Evolutionary conservation across 2,888 invertebrate genomes (phyloP).

Genomic region (Therioaphis trifolii): DNA sequence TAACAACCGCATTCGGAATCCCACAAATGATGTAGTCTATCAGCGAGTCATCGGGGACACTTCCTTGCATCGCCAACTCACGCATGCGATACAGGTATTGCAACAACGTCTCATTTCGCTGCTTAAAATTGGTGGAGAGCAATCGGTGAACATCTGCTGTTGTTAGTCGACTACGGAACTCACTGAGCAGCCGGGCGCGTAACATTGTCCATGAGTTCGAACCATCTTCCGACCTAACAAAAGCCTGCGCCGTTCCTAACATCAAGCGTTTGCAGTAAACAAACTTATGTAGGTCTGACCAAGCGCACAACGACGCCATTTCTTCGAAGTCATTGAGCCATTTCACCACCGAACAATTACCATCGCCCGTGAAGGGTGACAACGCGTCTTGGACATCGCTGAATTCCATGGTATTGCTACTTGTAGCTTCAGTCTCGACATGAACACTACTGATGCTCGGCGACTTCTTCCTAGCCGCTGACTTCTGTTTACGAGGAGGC

Average conservation of each 20-base stretch:
- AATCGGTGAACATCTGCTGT: background rate
- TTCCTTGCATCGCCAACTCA: slow-evolving; percentile 68
- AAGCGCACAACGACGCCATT: background rate
- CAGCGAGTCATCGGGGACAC: slow-evolving; percentile 67
- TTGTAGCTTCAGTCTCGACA: slow-evolving; percentile 1
- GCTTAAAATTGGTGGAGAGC: background rate
- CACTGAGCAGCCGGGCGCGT: background rate
- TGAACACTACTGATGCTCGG: background rate
- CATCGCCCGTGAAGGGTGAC: background rate
- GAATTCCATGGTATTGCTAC: background rate
- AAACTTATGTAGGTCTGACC: slow-evolving; percentile 5
- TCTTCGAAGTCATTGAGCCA: slow-evolving; percentile 9
- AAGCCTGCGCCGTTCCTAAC: background rate
- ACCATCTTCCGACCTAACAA: background rate
- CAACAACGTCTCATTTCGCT: slow-evolving; percentile 62
- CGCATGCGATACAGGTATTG: slow-evolving; percentile 68
- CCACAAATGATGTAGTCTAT: slow-evolving; percentile 69
- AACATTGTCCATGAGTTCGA: background rate
- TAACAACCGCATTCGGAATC: slow-evolving; percentile 66
- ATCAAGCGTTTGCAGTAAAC: slow-evolving; percentile 17
- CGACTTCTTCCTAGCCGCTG: background rate
- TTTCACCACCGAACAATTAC: background rate
- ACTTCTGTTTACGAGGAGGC: background rate
- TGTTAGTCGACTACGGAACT: slow-evolving; percentile 6
- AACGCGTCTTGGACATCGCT: background rate